phyloP scores from a whole-genome alignment of 2,113 vertebrate genomes.

The Acrocephalus kingi region DNA sequence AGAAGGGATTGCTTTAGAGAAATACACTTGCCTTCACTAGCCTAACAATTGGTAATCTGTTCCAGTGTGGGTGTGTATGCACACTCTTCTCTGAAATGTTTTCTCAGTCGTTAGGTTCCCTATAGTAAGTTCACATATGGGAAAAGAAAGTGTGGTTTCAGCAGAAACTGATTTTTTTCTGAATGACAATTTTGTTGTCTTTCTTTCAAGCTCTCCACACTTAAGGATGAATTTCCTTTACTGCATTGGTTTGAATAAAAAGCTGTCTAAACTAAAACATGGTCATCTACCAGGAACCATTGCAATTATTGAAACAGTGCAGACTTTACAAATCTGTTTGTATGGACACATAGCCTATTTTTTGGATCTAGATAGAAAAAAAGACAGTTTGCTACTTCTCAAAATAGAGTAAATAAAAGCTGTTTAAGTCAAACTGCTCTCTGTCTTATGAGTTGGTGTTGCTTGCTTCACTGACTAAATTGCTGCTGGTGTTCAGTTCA shows the following conservation, averaged over 20 bases:
- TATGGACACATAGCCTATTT: not conserved
- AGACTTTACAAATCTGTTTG: not conserved
- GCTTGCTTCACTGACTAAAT: not conserved
- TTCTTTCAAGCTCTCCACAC: not conserved
- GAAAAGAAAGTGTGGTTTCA: slow-evolving; percentile 29
- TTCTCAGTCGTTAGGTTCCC: not conserved
- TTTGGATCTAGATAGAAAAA: not conserved
- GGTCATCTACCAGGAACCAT: not conserved
- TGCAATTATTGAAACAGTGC: not conserved
- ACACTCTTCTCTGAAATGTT: not conserved
- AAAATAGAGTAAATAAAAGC: not conserved
- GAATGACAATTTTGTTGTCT: slow-evolving; percentile 26
- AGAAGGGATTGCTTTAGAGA: slow-evolving; percentile 32
- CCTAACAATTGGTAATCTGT: slow-evolving; percentile 35
- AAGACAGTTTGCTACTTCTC: not conserved
- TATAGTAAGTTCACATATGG: not conserved
- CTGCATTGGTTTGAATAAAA: not conserved
- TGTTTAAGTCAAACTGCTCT: not conserved
- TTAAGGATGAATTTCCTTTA: slow-evolving; percentile 19
- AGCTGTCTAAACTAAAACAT: slow-evolving; percentile 8
- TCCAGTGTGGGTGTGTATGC: not conserved
- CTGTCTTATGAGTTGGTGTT: not conserved
- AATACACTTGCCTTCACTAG: slow-evolving; percentile 24
- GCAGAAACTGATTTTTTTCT: slow-evolving; percentile 32
- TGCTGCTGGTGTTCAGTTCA: not conserved